Evolutionary conservation across 2,888 invertebrate species (phyloP), one percentile per base, ranked within the genome.

Genomic region (Nezara viridula): DNA sequence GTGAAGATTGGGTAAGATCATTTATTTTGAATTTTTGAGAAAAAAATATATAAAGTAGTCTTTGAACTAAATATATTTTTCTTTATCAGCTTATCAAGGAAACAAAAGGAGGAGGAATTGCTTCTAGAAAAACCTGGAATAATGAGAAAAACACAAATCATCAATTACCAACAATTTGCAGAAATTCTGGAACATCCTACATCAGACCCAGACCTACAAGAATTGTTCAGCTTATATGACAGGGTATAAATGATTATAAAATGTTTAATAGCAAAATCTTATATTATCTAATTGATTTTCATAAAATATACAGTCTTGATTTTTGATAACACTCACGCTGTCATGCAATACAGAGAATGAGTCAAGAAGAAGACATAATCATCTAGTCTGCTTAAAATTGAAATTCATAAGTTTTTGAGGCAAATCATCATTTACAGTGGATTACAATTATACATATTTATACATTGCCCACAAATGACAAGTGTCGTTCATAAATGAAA

Each of bases 1-100:
- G 94, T 95, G 87, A 95, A 95, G 91, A 94, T 98, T 24, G 96
- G 96, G 97, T 98, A 93, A 93, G 86, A 19, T 19, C n/a, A 14
- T 32, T 27, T 10, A 49, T 86, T 49, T 24, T 32, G n/a, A 32
- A 24, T 19, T 49, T 85, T 10, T 5, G 24, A 5, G 5, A 21
- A 77, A 24, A 77, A 24, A 81, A 47, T 44, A n/a, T n/a, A 12
- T 4, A n/a, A 47, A n/a, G n/a, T 81, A 24, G 24, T 55, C 0
- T 40, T n/a, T 14, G 16, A n/a, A 86, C 16, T 86, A 27, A 50
- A 21, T 24, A 21, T n/a, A 88, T 50, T 50, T 81, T 87, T 73
- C 27, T 77, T 52, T 77, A 73, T 85, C 90, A 92, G 92, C 24
- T 88, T 92, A 14, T 91, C 91, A 10, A 89, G 91, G 88, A 91